These are phyloP conservation scores for Amphipoea oculea DNA, from an alignment of 2,888 invertebrate genomes.

Conservation along the genomic window DNA sequence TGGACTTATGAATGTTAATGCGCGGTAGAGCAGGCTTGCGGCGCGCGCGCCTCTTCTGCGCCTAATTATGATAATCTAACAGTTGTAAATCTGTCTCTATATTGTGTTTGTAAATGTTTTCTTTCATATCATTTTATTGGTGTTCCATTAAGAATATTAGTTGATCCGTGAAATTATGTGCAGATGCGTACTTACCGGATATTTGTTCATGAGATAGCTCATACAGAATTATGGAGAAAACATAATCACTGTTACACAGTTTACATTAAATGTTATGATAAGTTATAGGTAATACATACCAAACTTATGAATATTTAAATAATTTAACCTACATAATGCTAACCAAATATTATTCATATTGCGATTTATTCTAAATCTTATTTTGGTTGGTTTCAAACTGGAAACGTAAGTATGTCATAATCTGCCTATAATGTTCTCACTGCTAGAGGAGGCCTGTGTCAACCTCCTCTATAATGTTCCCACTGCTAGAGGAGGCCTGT, in stretches of 20 bases:
- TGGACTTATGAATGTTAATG: conserved; percentile 56
- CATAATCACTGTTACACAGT: neutral
- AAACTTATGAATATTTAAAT: neutral
- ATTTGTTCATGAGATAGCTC: conserved; percentile 17
- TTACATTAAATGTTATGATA: neutral
- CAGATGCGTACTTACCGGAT: neutral
- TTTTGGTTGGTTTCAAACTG: neutral
- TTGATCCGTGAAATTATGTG: conserved; percentile 27
- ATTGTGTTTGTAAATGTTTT: conserved; percentile 53
- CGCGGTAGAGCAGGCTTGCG: neutral
- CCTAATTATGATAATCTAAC: conserved; percentile 61
- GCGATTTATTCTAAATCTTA: neutral
- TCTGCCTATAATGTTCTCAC: neutral
- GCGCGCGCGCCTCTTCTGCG: conserved; percentile 13
- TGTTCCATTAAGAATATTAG: conserved; percentile 28
- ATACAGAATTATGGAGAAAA: neutral
- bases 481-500: too few relatives aligned
- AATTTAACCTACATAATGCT: neutral
- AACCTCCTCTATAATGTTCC: neutral
- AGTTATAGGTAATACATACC: neutral
- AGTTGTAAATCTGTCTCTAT: conserved; percentile 54
- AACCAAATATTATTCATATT: neutral
- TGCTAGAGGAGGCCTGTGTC: neutral
- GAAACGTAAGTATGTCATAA: neutral
- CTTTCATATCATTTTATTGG: conserved; percentile 39